Base-by-base conservation (phyloP, 2,888 invertebrate species). In the Ochlodes sylvanus region DNA sequence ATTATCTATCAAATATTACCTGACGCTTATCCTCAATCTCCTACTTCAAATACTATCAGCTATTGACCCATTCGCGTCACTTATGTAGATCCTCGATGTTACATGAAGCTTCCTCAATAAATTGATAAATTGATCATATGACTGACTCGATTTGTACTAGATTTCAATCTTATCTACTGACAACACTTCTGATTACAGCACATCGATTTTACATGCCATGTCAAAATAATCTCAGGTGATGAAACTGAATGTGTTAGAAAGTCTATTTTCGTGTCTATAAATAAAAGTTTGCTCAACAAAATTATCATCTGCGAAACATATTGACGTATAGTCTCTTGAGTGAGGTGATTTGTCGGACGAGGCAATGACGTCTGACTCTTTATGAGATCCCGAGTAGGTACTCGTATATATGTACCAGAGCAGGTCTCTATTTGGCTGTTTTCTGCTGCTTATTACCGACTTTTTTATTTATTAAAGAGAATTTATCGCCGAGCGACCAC, bases 151-250 rank as follows among this genome's bases (percentile, higher is more conserved):
- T 65, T 42, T 64, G 64, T 21, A 57, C 64, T 47, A 57, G 47
- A 64, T 57, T 64, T 32, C 21, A 38, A 64, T 64, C 64, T 64
- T 47, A 50, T 57, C 47, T 7, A 21, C 56, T 57, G 57, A 50
- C 15, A 52, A 21, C 38, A 21, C 50, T 3, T 19, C 6, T n/a
- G n/a, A 15, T 15, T n/a, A 0, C n/a, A 7, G 44, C 19, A 19
- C n/a, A 19, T 19, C 19, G 44, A 15, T n/a, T 10, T 44, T 7
- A 50, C 9, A 19, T 50, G 10, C 2, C 50, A 50, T 50, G 19
- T 50, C 19, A 50, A 50, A 19, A 50, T 50, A 10, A 19, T 50
- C 19, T 17, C n/a, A 50, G 1, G 15, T 50, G 19, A 17, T 19
- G 10, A 50, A 44, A 44, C 10, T 44, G 44, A 15, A 44, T 7